phyloP scores from a whole-genome alignment of 35 echinoderm and acorn worm species.

The Lytechinus variegatus region DNA sequence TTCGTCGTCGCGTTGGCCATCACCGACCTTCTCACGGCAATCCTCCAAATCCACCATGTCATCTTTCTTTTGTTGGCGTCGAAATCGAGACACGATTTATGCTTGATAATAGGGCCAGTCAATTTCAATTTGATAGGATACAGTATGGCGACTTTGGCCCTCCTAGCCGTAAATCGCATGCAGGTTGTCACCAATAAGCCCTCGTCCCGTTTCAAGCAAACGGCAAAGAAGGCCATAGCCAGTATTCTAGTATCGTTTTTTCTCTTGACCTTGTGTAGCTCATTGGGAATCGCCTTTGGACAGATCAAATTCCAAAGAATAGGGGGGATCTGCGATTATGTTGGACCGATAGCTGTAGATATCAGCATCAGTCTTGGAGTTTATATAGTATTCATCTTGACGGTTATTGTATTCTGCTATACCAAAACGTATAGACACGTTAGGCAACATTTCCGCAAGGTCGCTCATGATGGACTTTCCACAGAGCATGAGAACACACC shows the following conservation, averaged over 20 bases:
- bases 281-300: too few species aligned
- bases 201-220: neutral
- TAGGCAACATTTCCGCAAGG: neutral
- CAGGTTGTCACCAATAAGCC: slow-evolving; percentile 2
- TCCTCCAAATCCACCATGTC: neutral
- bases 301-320: too few species aligned
- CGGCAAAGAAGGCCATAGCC: neutral
- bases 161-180: slow-evolving; percentile 7
- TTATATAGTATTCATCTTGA: neutral
- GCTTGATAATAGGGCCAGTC: neutral
- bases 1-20: slow-evolving; percentile 64
- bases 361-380: too few species aligned
- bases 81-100: neutral
- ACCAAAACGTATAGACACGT: neutral
- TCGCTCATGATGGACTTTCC: neutral
- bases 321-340: too few species aligned
- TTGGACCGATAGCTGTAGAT: too few species aligned
- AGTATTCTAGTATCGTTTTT: neutral
- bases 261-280: neutral
- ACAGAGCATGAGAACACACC: neutral
- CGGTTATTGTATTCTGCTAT: neutral
- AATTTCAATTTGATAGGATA: neutral
- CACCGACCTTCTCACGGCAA: slow-evolving; percentile 55
- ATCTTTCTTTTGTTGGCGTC: neutral
- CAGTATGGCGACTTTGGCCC: neutral